These are phyloP conservation scores for Andrena bicolor DNA, from an alignment of 2,888 invertebrate genomes.

Conservation along the genomic window DNA sequence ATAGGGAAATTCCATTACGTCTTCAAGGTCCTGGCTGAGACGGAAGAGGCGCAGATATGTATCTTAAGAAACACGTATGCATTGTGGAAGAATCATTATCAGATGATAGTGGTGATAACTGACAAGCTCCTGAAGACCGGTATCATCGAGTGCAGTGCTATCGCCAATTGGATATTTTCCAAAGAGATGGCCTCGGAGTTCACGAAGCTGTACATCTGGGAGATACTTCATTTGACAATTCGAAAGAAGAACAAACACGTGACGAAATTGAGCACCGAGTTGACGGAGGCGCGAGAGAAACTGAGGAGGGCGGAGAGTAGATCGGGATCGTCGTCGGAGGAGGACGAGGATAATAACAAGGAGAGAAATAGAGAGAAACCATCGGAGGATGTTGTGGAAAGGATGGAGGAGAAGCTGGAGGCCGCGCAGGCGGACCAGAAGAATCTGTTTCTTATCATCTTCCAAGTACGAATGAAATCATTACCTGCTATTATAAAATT, in stretches of 20 bases:
- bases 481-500: no score
- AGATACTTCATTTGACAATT: constrained; percentile 97
- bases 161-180: constrained; percentile 99
- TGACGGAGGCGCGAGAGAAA: constrained; percentile 94
- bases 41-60: constrained; percentile 98
- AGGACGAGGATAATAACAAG: constrained; percentile 89
- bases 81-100: constrained; percentile 98
- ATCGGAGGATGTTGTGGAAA: constrained; percentile 94
- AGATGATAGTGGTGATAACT: constrained; percentile 98
- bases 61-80: constrained; percentile 96
- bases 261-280: constrained; percentile 91
- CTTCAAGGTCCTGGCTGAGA: constrained; percentile 13
- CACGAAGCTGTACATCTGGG: constrained; percentile 97
- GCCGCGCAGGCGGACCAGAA: constrained; percentile 98
- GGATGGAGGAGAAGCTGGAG: constrained; percentile 98
- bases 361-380: constrained; percentile 88
- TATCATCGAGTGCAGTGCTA: constrained; percentile 98
- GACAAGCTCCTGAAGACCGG: constrained; percentile 99
- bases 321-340: constrained; percentile 92
- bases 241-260: constrained; percentile 99
- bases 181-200: constrained; percentile 96
- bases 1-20: constrained; percentile 25
- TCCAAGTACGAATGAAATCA: constrained; percentile 88
- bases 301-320: constrained; percentile 93
- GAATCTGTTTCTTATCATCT: constrained; percentile 97